Base-by-base conservation (phyloP, 2,888 invertebrate genomes). In the Eilema griseolum region DNA sequence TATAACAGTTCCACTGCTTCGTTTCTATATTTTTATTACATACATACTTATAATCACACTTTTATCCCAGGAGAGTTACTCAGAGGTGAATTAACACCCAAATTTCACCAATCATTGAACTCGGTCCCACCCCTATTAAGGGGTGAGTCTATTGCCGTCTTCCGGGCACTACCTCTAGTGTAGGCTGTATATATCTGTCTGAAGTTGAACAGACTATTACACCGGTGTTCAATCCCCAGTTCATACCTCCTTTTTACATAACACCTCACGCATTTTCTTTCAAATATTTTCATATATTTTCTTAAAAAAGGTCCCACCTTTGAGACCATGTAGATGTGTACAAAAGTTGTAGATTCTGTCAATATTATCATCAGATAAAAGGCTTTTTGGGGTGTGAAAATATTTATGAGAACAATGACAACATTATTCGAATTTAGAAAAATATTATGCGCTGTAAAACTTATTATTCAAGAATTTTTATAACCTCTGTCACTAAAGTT, bases 321-420 rank as follows among this genome's bases (percentile, higher is more conserved):
- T 20, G 20, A 52, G n/a, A 52, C 52, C 52, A 20, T n/a, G 20
- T 20, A 52, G 3, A n/a, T 20, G 52, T n/a, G 52, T 52, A n/a
- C n/a, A 10, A n/a, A 52, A 52, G 10, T 52, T n/a, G 52, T n/a
- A n/a, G n/a, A 52, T 52, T 52, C 20, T 52, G 20, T n/a, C 10
- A n/a, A 52, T 52, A 52, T 52, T 52, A n/a, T 52, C 52, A 52
- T 52, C 52, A n/a, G 52, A 52, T 52, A 52, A 52, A 52, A 52
- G n/a, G n/a, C 16, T 52, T 52, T 52, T 52, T 52, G 8, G 52
- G 10, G n/a, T 52, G 20, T 10, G n/a, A 52, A 52, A 52, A 52
- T 16, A n/a, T 52, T 16, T 4, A 2, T 1, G 10, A 52, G 5
- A 0, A 2, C 52, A 1, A 52, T 8, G 52, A 52, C 52, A 52